A percentile compares a stretch with the other conserved stretches of the same genome.
phyloP scores from a whole-genome alignment of 2,888 invertebrate genomes.

The Trachelus tabidus region DNA sequence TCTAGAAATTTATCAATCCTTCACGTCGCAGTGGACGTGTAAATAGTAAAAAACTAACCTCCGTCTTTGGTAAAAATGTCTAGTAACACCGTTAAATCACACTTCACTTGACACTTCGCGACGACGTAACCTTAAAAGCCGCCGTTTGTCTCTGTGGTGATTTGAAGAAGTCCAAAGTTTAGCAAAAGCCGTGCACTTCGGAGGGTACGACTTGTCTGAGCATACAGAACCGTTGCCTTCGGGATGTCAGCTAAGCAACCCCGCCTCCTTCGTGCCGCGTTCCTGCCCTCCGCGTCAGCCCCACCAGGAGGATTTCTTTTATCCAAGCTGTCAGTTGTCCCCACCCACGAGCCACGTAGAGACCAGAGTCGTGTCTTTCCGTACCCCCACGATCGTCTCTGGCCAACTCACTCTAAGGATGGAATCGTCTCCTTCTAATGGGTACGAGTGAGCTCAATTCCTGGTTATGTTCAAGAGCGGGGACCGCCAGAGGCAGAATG shows the following conservation, averaged over 20 bases:
- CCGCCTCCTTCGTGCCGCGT: slow-evolving; percentile 30
- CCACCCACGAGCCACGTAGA: slow-evolving; percentile 37
- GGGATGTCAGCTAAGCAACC: slow-evolving; percentile 15
- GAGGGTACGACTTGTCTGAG: slow-evolving; percentile 41
- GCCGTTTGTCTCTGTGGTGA: background rate
- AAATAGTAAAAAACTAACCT: background rate
- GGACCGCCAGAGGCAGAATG: slow-evolving; percentile 16
- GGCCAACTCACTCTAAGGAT: background rate
- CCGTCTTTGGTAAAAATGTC: background rate
- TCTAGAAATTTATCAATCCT: background rate
- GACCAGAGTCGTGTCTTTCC: background rate
- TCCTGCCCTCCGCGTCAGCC: slow-evolving; percentile 21
- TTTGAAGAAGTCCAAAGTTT: background rate
- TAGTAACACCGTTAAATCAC: background rate
- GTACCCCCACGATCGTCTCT: background rate
- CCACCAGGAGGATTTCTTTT: slow-evolving; percentile 42
- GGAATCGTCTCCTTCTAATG: background rate
- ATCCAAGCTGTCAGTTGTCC: slow-evolving; percentile 40
- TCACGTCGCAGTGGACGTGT: background rate
- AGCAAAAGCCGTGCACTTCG: slow-evolving; percentile 11
- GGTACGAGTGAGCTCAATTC: background rate
- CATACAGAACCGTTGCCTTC: slow-evolving; percentile 19
- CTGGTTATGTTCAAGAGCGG: background rate
- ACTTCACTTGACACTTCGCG: background rate
- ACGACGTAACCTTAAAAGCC: background rate